Conservation (phyloP, 2,888 invertebrate species). For the Gibbula magus region DNA sequence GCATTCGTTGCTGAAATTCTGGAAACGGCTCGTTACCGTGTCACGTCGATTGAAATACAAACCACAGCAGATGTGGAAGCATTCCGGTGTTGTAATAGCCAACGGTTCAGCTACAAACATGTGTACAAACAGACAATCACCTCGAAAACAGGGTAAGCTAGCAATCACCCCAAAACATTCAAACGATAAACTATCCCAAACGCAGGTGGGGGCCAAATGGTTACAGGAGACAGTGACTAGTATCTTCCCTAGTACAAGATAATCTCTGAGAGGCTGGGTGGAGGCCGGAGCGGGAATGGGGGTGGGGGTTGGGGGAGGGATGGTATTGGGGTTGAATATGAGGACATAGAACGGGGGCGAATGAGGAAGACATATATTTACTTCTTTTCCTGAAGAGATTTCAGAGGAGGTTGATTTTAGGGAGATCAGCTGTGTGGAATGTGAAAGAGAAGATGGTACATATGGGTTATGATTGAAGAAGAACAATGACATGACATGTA, state of each 20-base stretch:
- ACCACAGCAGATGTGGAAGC: not conserved
- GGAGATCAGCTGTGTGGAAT: not conserved
- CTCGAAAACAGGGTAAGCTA: too few relatives aligned
- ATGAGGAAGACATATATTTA: not conserved
- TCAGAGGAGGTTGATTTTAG: too few relatives aligned
- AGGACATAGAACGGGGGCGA: not conserved
- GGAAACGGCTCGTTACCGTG: constrained; percentile 14
- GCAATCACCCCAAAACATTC: too few relatives aligned
- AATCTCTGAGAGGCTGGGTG: not conserved
- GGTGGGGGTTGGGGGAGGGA: not conserved
- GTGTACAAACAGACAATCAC: constrained; percentile 3
- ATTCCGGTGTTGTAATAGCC: not conserved
- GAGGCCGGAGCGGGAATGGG: not conserved
- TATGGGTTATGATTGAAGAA: not conserved
- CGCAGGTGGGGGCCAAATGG: constrained; percentile 14
- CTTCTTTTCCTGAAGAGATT: too few relatives aligned
- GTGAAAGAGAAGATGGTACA: not conserved
- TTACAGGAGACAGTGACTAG: not conserved
- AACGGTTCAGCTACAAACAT: not conserved
- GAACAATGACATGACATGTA: not conserved
- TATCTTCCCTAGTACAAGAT: not conserved
- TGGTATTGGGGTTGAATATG: not conserved
- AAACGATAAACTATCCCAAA: too few relatives aligned
- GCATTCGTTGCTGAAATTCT: not conserved
- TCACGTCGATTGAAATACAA: not conserved